phyloP scores from a whole-genome alignment of 2,113 vertebrate species.

The Chloropsis cyanopogon region DNA sequence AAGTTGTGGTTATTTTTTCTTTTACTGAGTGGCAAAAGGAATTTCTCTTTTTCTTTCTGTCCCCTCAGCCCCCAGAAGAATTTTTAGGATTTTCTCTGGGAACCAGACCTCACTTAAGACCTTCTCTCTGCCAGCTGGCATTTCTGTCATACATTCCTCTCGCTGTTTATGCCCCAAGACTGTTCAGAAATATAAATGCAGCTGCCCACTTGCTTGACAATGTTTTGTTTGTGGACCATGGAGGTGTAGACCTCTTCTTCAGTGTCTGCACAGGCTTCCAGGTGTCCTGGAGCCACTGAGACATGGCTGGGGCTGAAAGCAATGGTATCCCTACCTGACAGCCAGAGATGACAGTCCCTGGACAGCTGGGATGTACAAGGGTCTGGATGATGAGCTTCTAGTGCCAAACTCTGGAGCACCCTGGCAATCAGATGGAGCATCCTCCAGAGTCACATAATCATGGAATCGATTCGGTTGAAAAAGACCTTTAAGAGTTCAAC shows the following conservation, averaged over 20 bases:
- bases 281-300: neutral
- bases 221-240: fast-evolving
- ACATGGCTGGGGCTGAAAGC: neutral
- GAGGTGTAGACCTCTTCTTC: neutral
- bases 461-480: neutral
- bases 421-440: neutral
- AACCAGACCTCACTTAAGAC: conserved; percentile 4
- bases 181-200: neutral
- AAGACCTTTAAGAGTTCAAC: neutral
- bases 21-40: neutral
- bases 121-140: neutral
- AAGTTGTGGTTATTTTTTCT: conserved; percentile 34
- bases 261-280: neutral
- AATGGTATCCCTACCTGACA: neutral
- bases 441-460: neutral
- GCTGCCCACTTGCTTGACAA: neutral
- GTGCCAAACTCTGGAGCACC: neutral
- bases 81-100: conserved; percentile 24
- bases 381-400: neutral
- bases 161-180: conserved; percentile 1
- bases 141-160: conserved; percentile 3
- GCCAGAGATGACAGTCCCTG: fast-evolving
- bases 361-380: neutral
- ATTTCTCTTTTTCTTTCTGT: neutral
- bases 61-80: neutral